Evolutionary conservation across 1,140 invertebrate species (phyloP).

Genomic region (Pseudobourletiella spinata): DNA sequence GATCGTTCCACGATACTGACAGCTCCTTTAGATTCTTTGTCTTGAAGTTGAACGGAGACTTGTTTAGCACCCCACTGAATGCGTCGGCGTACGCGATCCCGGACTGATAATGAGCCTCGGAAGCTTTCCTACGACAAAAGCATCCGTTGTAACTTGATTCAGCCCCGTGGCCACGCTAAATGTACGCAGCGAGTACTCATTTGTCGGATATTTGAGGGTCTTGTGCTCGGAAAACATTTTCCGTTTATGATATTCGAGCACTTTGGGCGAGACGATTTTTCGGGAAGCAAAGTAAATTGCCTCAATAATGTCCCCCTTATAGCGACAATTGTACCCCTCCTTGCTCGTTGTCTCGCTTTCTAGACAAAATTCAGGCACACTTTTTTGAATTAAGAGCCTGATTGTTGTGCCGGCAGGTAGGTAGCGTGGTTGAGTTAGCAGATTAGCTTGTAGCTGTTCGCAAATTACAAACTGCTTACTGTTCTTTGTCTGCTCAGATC

Average conservation of each 20-base stretch:
- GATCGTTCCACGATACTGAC: background rate
- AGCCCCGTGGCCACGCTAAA: background rate
- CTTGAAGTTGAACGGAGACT: background rate
- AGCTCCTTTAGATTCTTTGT: background rate
- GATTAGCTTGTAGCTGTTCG: background rate
- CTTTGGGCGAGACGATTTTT: background rate
- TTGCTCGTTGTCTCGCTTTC: background rate
- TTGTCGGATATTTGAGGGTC: background rate
- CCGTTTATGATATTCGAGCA: background rate
- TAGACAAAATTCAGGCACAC: background rate
- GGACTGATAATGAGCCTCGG: background rate
- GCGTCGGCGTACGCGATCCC: background rate
- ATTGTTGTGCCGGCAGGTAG: background rate
- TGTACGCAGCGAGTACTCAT: background rate
- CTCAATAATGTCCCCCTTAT: background rate
- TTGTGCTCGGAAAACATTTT: background rate
- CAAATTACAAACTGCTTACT: background rate
- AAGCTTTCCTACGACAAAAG: background rate
- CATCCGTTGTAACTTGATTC: background rate
- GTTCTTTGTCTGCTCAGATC: background rate
- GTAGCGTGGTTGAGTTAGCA: background rate
- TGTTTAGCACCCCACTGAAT: background rate
- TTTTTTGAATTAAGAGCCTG: background rate
- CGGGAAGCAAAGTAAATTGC: background rate
- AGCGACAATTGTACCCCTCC: background rate